Conservation (phyloP, 2,113 vertebrate species). For the Bufo bufo region DNA sequence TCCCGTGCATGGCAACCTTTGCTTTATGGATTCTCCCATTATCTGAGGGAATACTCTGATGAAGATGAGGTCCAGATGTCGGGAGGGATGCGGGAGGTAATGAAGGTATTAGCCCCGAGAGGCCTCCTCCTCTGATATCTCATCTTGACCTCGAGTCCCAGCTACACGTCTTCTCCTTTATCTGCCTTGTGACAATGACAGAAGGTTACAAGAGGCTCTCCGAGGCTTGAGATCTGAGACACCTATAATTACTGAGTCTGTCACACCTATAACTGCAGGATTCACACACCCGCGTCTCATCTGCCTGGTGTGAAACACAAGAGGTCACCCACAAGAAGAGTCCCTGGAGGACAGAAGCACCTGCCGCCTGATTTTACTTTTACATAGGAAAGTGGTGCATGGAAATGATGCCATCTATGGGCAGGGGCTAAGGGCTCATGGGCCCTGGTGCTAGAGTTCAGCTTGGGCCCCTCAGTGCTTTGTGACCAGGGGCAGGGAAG, state of each 20-base stretch:
- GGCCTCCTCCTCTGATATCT: neutral
- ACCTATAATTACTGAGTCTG: neutral
- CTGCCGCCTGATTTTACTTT: neutral
- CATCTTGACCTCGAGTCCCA: neutral
- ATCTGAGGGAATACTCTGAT: too few relatives aligned
- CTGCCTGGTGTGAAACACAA: neutral
- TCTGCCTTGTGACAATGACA: slow-evolving; percentile 17
- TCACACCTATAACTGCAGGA: neutral
- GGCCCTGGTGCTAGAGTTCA: too few relatives aligned
- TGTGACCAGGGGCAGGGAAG: too few relatives aligned
- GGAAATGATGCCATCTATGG: neutral
- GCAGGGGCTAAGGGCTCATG: too few relatives aligned
- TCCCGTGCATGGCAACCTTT: too few relatives aligned
- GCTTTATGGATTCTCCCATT: too few relatives aligned
- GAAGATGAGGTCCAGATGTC: too few relatives aligned
- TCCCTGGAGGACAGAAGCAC: neutral
- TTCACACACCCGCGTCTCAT: neutral
- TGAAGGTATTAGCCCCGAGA: neutral
- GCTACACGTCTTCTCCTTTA: neutral
- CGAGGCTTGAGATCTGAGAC: neutral
- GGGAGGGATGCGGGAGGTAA: too few relatives aligned
- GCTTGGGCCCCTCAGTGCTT: too few relatives aligned
- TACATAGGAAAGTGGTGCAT: neutral
- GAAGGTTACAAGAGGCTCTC: neutral
- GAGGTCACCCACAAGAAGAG: neutral